phyloP scores from a whole-genome alignment of 2,113 vertebrate species.

The Solea solea region DNA sequence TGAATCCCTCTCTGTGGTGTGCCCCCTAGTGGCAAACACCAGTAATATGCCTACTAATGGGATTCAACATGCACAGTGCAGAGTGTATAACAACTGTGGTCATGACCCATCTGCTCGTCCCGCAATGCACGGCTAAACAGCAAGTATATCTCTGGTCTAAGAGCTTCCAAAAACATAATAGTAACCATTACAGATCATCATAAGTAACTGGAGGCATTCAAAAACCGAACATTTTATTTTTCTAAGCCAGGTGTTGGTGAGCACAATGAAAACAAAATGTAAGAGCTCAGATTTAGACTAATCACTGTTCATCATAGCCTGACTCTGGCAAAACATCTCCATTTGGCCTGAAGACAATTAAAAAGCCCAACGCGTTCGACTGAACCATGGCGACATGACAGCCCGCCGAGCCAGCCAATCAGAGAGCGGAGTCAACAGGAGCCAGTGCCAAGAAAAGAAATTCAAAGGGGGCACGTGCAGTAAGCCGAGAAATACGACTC shows the following conservation, averaged over 20 bases:
- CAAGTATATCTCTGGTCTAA: neutral
- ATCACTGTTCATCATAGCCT: neutral
- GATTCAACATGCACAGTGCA: too few species aligned
- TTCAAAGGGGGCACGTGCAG: neutral
- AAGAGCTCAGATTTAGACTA: neutral
- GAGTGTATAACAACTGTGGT: too few species aligned
- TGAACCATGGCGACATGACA: neutral
- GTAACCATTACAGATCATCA: neutral
- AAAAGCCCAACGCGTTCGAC: constrained; percentile 10
- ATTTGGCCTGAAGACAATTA: constrained; percentile 27
- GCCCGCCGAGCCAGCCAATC: constrained; percentile 32
- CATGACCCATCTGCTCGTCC: too few species aligned
- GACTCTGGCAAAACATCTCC: constrained; percentile 9
- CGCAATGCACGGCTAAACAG: neutral
- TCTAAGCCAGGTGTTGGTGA: neutral
- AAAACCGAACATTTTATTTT: neutral
- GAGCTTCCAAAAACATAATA: neutral
- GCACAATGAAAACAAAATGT: neutral
- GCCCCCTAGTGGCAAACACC: too few species aligned
- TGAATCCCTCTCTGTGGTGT: too few species aligned
- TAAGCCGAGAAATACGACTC: constrained; percentile 16
- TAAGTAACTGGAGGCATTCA: neutral
- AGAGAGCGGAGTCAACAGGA: constrained; percentile 20
- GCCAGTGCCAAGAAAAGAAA: constrained; percentile 1
- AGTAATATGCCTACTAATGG: too few species aligned